Evolutionary conservation across 2,888 invertebrate genomes (phyloP), one percentile per base, ranked within the genome.

Genomic region (Tetanocera ferruginea): DNA sequence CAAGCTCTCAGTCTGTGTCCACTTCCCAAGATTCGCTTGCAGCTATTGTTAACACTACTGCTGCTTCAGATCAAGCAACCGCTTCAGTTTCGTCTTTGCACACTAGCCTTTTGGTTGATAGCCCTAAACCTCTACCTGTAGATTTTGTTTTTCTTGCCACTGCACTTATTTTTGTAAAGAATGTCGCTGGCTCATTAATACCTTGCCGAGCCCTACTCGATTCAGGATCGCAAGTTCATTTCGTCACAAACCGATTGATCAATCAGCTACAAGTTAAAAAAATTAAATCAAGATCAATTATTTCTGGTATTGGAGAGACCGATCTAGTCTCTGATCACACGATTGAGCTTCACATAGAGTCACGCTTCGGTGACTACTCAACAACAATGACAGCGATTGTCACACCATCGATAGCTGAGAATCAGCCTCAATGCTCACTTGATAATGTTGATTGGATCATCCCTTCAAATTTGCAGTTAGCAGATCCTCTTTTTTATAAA

Each of bases 401-500:
- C 9, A 76, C 80, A 23, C 78, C 81, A 2, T 81, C 75, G 9
- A 83, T 82, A 5, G 81, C 81, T 1, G 79, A 78, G 8, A 73
- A 81, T 64, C 82, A 82, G 23, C 82, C 82, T 9, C 74, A 76
- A 51, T 67, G 66, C 11, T 77, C 69, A 2, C 3, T 81, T 9
- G 31, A 79, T 11, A 62, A 62, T 37, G 25, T 75, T 31, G 28
- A 37, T 0, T 80, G 80, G 66, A 77, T 79, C 43, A 80, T 82
- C 25, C 81, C 82, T 4, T 0, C 62, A 51, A 81, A 82, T 49
- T 57, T 83, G 8, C 72, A 71, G 17, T 51, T 81, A 25, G 80
- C 83, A 1, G 81, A 82, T 69, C 80, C 80, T 19, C 11, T 69
- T n/a, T 83, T 82, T 66, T 31, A 34, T 73, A 34, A 80, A 80